Evolutionary conservation across 1,140 invertebrate genomes (phyloP).

Genomic region (Neodiprion fabricii): DNA sequence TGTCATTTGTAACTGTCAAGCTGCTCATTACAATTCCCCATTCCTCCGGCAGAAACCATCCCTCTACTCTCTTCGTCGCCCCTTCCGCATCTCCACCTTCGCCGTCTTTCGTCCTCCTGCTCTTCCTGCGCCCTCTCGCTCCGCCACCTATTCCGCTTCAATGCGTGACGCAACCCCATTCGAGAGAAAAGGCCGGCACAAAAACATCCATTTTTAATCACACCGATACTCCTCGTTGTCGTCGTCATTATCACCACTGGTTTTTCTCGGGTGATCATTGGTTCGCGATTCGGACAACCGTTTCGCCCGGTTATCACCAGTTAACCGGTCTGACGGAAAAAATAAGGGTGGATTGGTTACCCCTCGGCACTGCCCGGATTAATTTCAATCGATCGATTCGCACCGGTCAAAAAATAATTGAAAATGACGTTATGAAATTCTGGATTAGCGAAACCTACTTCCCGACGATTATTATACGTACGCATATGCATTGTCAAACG

Average conservation of each 20-base stretch:
- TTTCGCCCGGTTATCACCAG: too few species aligned
- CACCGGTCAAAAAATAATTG: too few species aligned
- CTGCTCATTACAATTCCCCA: slow-evolving; percentile 64
- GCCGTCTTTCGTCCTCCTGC: slow-evolving; percentile 21
- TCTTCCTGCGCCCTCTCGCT: slow-evolving; percentile 18
- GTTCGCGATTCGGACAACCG: too few species aligned
- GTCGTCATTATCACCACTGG: too few species aligned
- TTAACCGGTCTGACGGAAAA: too few species aligned
- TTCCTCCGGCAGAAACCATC: slow-evolving; percentile 50
- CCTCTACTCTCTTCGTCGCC: slow-evolving; percentile 25
- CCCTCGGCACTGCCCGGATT: too few species aligned
- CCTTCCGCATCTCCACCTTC: slow-evolving; percentile 21
- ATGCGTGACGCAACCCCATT: slow-evolving; percentile 32
- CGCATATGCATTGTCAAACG: too few species aligned
- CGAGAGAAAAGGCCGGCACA: slow-evolving; percentile 27
- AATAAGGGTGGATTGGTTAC: too few species aligned
- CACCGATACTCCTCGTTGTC: neutral
- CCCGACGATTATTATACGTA: too few species aligned
- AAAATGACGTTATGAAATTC: too few species aligned
- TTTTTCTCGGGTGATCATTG: neutral
- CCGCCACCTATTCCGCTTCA: slow-evolving; percentile 27
- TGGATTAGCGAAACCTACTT: too few species aligned
- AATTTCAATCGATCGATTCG: too few species aligned
- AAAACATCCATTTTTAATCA: slow-evolving; percentile 47
- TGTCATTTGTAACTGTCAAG: slow-evolving; percentile 64